Base-by-base conservation (phyloP, 2,113 vertebrate species). In the Grallaria varia region DNA sequence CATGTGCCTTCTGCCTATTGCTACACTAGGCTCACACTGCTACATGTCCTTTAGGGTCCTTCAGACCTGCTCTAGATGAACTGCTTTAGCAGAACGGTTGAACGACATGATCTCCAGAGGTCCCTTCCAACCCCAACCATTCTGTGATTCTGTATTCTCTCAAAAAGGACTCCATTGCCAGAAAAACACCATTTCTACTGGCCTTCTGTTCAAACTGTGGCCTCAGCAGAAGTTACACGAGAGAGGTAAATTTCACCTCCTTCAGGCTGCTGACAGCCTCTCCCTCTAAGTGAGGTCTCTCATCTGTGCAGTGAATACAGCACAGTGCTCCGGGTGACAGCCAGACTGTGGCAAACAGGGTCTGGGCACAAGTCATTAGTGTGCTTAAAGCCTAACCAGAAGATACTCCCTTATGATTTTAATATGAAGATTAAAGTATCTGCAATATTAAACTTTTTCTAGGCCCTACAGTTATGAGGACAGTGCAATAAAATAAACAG, bases 181-280 rank as follows among this genome's bases (percentile, higher is more conserved):
- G 60, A 44, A 84, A 78, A 71, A 13, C 33, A 63, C 17, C 10
- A 30, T 72, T 93, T 90, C 72, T 60, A 6, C 0, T 25, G 3
- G 44, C 39, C 18, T 74, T 71, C 44, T 14, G 12, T 49, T 81
- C 56, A 78, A 75, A 55, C 33, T 58, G 12, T 28, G 33, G 17
- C 73, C 84, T 84, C 47, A 85, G 28, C 17, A 82, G 58, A 63
- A 60, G 33, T 47, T 89, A 50, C 6, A 30, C 6, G 17, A 37
- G 23, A 37, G 2, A 42, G 24, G 47, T 50, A 39, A n/a, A 56
- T 0, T 0, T 82, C 42, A 64, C 44, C 25, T 59, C 18, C 58
- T 42, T 15, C 25, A 49, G n/a, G 55, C 76, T 85, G 62, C 68
- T 0, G 0, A 17, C 1, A 1, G 12, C 60, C 58, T 47, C 23